A percentile compares a stretch with the other conserved stretches of the same genome.
These are phyloP conservation scores for Lasioglossum lativentre DNA, from an alignment of 2,888 invertebrate genomes.

Conservation along the genomic window DNA sequence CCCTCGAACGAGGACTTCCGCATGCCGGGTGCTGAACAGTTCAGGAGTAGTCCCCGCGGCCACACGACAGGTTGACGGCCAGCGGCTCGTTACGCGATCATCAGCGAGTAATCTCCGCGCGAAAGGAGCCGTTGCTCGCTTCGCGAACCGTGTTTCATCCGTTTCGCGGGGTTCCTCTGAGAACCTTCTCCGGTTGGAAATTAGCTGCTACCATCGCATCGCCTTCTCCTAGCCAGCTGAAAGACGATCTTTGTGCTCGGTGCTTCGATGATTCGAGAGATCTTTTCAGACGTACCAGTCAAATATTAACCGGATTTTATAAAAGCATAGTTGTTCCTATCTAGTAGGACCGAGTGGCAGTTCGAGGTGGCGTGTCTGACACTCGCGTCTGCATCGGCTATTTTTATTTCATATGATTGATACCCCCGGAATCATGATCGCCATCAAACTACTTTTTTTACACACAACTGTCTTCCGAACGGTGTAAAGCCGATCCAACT, in stretches of 20 bases:
- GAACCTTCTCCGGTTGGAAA: conserved; percentile 1
- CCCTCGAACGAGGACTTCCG: conserved; percentile 65
- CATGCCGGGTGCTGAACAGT: conserved; percentile 56
- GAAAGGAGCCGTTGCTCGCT: conserved; percentile 45
- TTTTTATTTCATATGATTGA: too few species aligned
- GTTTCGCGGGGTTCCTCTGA: conserved; percentile 2
- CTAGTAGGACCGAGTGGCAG: background rate
- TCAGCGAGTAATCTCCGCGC: conserved; percentile 60
- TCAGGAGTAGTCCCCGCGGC: conserved; percentile 47
- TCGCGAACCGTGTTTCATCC: conserved; percentile 6
- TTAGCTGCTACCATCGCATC: background rate
- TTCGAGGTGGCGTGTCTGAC: background rate
- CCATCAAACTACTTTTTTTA: too few species aligned
- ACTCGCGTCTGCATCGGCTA: background rate
- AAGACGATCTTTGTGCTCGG: background rate
- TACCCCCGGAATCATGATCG: too few species aligned
- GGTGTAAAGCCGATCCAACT: too few species aligned
- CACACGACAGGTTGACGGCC: conserved; percentile 62
- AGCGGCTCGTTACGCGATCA: conserved; percentile 70
- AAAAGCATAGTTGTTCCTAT: background rate
- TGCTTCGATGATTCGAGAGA: background rate
- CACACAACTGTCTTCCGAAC: too few species aligned
- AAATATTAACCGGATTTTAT: background rate
- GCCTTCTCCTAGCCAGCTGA: background rate
- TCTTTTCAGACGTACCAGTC: background rate